A percentile compares a stretch with the other conserved stretches of the same genome.
phyloP scores from a whole-genome alignment of 2,113 vertebrate genomes.

The Alosa alosa region DNA sequence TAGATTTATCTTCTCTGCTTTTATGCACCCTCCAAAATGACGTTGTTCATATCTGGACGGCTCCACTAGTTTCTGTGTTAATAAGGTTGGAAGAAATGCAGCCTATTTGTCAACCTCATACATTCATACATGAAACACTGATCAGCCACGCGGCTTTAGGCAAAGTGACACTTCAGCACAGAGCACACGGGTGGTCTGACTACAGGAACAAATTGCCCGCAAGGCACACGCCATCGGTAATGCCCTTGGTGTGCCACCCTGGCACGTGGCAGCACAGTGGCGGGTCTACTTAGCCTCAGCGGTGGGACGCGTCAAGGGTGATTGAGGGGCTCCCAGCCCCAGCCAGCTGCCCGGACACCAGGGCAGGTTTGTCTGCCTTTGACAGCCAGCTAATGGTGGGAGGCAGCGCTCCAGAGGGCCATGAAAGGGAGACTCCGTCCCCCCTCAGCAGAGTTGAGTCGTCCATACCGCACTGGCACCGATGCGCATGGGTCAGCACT shows the following conservation, averaged over 20 bases:
- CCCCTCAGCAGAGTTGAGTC: background rate
- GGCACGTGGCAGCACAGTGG: background rate
- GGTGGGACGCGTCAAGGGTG: background rate
- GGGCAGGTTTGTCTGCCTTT: slow-evolving; percentile 20
- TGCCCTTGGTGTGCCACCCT: slow-evolving; percentile 2
- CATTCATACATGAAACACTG: background rate
- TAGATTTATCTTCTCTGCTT: background rate
- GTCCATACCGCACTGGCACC: slow-evolving; percentile 10
- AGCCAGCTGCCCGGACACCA: slow-evolving; percentile 3
- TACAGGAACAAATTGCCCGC: background rate
- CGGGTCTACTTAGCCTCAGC: background rate
- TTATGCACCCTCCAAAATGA: background rate
- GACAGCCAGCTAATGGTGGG: slow-evolving; percentile 1
- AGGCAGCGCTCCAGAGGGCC: background rate
- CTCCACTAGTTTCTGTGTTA: background rate
- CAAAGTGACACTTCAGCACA: background rate
- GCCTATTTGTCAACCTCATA: slow-evolving; percentile 3
- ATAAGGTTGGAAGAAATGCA: background rate
- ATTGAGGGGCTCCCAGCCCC: background rate
- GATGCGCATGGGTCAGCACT: slow-evolving; percentile 25
- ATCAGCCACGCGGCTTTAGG: background rate
- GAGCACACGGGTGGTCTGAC: background rate
- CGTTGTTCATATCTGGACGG: background rate
- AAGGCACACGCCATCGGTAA: background rate
- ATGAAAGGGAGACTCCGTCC: background rate